Evolutionary conservation across 2,797 vertebrate genomes (phyloP).

Genomic region (Anguilla megastoma): DNA sequence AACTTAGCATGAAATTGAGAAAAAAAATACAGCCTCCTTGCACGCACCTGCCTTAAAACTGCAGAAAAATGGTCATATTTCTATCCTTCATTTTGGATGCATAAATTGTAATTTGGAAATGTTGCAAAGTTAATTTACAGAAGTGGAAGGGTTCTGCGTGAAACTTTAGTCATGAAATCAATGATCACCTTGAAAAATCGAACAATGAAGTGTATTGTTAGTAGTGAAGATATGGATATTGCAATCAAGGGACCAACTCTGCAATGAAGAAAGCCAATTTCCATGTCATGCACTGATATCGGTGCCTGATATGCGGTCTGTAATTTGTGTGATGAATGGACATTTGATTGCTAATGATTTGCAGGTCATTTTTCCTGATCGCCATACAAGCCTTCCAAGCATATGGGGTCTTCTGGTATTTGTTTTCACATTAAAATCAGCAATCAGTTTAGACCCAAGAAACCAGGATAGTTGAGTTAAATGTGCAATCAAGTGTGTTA

Average conservation of each 20-base stretch:
- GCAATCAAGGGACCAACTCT: neutral
- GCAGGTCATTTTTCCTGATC: neutral
- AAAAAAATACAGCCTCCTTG: neutral
- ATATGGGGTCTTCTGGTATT: neutral
- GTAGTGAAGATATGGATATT: neutral
- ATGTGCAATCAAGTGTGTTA: neutral
- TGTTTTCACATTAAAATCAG: neutral
- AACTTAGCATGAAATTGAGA: neutral
- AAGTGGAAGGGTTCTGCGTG: neutral
- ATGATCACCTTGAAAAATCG: neutral
- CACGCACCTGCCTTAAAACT: neutral
- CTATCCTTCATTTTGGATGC: neutral
- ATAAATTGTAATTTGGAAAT: neutral
- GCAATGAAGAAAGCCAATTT: neutral
- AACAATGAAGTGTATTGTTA: neutral
- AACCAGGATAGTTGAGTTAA: neutral
- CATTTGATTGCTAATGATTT: neutral
- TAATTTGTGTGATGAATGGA: constrained; percentile 3
- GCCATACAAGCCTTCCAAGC: neutral
- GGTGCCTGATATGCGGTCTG: neutral
- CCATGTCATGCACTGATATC: neutral
- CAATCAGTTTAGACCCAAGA: neutral
- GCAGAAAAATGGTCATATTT: neutral
- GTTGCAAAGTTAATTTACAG: neutral
- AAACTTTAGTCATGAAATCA: neutral